Evolutionary conservation across 1,140 invertebrate species (phyloP).

Genomic region (Zaprionus taronus): DNA sequence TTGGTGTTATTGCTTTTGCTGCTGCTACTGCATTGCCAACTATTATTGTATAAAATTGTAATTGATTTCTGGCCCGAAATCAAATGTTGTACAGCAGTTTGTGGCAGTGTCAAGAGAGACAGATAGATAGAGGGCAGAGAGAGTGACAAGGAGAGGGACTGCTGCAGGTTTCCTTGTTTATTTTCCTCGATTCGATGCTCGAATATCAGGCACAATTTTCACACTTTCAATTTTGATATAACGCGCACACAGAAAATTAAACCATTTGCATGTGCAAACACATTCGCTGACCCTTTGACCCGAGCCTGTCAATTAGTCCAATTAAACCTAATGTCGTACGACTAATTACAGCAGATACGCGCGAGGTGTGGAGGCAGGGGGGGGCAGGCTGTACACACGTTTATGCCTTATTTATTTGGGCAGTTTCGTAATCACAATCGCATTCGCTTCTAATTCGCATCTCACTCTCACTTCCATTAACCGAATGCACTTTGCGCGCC

Average conservation of each 20-base stretch:
- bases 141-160: too few species aligned
- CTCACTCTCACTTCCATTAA: constrained; percentile 51
- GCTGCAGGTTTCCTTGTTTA: constrained; percentile 33
- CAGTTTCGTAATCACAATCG: constrained; percentile 1
- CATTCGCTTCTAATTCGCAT: constrained; percentile 13
- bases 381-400: neutral
- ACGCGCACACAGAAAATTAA: constrained; percentile 32
- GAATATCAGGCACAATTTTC: constrained; percentile 52
- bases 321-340: constrained; percentile 18
- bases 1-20: constrained; percentile 28
- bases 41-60: constrained; percentile 49
- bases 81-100: neutral
- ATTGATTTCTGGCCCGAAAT: constrained; percentile 47
- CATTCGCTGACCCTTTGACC: neutral
- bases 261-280: constrained; percentile 48
- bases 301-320: constrained; percentile 48
- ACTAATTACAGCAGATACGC: neutral
- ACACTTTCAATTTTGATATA: constrained; percentile 52
- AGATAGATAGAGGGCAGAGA: neutral
- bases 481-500: constrained; percentile 59
- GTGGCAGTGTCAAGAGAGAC: neutral
- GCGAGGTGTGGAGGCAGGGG: too few species aligned
- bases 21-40: constrained; percentile 40
- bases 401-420: neutral
- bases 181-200: constrained; percentile 18